These are phyloP conservation scores for Varecia variegata DNA, from an alignment of 2,797 vertebrate species.

Conservation along the genomic window DNA sequence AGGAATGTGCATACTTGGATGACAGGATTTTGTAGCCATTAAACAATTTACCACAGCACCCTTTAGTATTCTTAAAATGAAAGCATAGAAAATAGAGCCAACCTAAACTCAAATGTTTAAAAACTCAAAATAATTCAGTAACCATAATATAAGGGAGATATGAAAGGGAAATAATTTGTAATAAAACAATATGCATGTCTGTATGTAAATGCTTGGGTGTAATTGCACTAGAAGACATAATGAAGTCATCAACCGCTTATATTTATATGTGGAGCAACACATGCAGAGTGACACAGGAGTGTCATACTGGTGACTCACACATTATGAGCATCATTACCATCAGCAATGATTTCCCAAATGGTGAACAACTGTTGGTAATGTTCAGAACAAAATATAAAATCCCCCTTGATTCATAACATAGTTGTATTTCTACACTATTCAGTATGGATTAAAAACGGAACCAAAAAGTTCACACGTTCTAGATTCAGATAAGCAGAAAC, in stretches of 20 bases:
- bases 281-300: not conserved
- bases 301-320: not conserved
- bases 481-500: not conserved
- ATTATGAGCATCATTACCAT: not conserved
- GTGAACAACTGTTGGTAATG: not conserved
- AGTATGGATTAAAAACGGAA: not conserved
- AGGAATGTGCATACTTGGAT: not conserved
- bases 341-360: not conserved
- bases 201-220: not conserved
- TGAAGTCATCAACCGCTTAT: not conserved
- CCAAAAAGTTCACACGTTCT: not conserved
- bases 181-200: not conserved
- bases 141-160: not conserved
- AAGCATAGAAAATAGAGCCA: not conserved
- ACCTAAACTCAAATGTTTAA: not conserved
- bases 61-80: not conserved
- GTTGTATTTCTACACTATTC: not conserved
- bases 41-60: not conserved
- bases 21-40: not conserved
- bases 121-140: not conserved
- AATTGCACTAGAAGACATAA: not conserved
- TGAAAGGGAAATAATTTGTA: not conserved
- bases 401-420: not conserved
- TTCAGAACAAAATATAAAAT: not conserved
- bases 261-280: not conserved